Evolutionary conservation across 2,113 vertebrate genomes (phyloP).

Genomic region (Spheniscus mendiculus): DNA sequence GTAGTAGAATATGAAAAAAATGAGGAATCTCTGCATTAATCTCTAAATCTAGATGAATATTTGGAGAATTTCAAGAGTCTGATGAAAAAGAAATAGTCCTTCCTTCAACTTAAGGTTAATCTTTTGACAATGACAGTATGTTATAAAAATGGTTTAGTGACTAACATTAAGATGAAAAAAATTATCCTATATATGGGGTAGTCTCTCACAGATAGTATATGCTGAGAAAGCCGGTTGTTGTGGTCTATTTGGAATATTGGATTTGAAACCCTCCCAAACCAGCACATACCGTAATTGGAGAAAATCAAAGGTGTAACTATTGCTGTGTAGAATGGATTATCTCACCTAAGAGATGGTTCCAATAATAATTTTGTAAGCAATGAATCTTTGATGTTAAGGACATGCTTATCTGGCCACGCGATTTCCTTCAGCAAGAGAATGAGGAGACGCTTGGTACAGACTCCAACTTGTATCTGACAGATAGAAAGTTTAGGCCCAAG

Average conservation of each 20-base stretch:
- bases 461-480: background rate
- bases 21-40: background rate
- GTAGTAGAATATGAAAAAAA: background rate
- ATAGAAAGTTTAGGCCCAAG: background rate
- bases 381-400: background rate
- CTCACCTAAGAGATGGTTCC: background rate
- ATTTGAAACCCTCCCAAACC: background rate
- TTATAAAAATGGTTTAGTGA: background rate
- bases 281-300: background rate
- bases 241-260: background rate
- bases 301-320: background rate
- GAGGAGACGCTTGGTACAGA: background rate
- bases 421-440: background rate
- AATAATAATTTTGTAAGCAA: background rate
- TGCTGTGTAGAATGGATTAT: background rate
- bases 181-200: background rate
- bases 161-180: background rate
- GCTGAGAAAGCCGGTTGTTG: background rate
- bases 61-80: background rate
- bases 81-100: background rate
- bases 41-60: background rate
- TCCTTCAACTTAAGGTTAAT: background rate
- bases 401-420: background rate
- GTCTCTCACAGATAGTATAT: background rate
- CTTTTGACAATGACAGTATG: background rate